Evolutionary conservation across 30 jellyfish, hydroid and myxozoan species (phyloP).

Genomic region (Turritopsis rubra): DNA sequence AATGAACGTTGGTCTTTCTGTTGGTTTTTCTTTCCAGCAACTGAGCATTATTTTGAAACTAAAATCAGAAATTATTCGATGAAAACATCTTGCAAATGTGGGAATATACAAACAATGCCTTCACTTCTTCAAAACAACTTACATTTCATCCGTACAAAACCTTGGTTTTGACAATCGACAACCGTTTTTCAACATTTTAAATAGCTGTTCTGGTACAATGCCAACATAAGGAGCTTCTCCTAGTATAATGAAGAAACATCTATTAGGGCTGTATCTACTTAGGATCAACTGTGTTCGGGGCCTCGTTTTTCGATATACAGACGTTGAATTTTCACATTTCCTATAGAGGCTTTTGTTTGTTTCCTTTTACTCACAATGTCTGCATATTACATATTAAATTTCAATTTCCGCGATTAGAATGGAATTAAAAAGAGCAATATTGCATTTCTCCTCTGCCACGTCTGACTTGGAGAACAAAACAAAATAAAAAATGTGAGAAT

Average conservation of each 20-base stretch:
- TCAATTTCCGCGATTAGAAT: no score
- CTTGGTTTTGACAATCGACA: background rate
- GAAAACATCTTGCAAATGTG: background rate
- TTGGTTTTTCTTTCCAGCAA: background rate
- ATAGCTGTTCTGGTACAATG: background rate
- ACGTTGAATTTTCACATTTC: background rate
- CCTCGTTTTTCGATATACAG: background rate
- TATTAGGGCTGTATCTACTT: no score
- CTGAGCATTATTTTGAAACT: background rate
- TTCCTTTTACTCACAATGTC: no score
- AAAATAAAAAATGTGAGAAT: no score
- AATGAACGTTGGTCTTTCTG: background rate
- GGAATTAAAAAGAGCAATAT: no score
- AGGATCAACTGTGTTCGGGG: background rate
- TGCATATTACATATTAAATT: no score
- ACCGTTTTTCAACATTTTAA: background rate
- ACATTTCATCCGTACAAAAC: background rate
- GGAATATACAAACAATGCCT: background rate
- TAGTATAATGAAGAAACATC: background rate
- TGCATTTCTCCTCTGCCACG: no score
- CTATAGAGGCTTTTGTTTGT: no score
- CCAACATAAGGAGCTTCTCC: background rate
- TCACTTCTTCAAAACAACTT: background rate
- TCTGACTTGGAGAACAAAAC: no score
- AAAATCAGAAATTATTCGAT: background rate